A percentile compares a stretch with the other conserved stretches of the same genome.
Evolutionary conservation across 1,140 invertebrate species (phyloP).

Genomic region (Kradibia gibbosae): DNA sequence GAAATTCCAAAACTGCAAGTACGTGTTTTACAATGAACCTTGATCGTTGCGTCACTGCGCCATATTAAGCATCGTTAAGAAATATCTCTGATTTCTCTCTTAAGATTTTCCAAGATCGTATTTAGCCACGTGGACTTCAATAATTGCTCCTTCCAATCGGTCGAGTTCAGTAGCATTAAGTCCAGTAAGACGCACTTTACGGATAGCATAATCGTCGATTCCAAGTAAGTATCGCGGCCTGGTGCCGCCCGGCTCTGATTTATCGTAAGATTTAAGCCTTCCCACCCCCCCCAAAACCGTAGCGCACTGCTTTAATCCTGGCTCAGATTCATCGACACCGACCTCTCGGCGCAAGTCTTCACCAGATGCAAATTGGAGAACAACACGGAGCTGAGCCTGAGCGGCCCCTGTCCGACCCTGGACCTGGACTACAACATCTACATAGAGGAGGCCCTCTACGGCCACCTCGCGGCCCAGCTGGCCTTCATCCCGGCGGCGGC

Average conservation of each 20-base stretch:
- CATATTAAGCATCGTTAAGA: too few relatives aligned
- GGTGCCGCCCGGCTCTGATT: neutral
- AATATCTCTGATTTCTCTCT: slow-evolving; percentile 49
- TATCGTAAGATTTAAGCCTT: neutral
- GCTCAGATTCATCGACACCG: slow-evolving; percentile 73
- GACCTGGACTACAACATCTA: slow-evolving; percentile 70
- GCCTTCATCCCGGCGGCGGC: slow-evolving; percentile 64
- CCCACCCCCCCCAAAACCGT: neutral
- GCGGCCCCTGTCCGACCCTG: slow-evolving; percentile 64
- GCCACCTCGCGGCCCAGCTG: slow-evolving; percentile 65
- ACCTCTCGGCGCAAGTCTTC: slow-evolving; percentile 71
- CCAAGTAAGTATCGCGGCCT: slow-evolving; percentile 62
- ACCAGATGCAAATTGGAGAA: slow-evolving; percentile 70
- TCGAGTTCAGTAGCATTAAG: slow-evolving; percentile 73
- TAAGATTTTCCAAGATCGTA: slow-evolving; percentile 72
- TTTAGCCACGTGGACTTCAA: slow-evolving; percentile 74
- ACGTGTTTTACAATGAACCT: slow-evolving; percentile 27
- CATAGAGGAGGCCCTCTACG: slow-evolving; percentile 66
- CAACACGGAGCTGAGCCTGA: slow-evolving; percentile 69
- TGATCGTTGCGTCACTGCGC: neutral
- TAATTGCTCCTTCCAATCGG: slow-evolving; percentile 72
- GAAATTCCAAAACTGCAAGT: slow-evolving; percentile 65
- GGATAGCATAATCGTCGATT: slow-evolving; percentile 70
- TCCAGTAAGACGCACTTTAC: slow-evolving; percentile 74
- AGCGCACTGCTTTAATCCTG: neutral